Evolutionary conservation across 2,113 vertebrate species (phyloP).

Genomic region (Dolichallabes microphthalmus): DNA sequence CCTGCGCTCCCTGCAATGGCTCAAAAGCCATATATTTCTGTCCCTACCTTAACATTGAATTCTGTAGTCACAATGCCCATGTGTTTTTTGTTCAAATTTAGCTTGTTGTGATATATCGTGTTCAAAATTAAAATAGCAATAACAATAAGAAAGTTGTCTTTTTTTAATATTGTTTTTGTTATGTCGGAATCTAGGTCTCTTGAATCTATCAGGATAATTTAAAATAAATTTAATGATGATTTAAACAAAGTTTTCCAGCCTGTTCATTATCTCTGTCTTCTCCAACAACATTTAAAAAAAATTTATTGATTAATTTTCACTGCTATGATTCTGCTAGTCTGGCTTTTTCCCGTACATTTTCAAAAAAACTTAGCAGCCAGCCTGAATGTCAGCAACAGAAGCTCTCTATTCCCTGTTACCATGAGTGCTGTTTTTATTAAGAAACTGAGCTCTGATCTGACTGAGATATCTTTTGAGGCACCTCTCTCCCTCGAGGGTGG

Average conservation of each 20-base stretch:
- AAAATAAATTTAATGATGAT: slow-evolving; percentile 26
- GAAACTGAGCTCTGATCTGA: slow-evolving; percentile 11
- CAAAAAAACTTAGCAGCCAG: background rate
- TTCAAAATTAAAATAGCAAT: background rate
- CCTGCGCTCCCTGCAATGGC: too few species aligned
- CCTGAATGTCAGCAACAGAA: background rate
- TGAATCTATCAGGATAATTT: slow-evolving; percentile 27
- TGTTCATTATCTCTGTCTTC: background rate
- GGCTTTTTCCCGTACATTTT: background rate
- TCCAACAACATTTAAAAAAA: background rate
- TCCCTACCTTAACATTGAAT: background rate
- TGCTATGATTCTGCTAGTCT: background rate
- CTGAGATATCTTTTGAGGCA: slow-evolving; percentile 1
- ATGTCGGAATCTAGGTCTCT: slow-evolving; percentile 50
- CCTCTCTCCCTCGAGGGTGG: slow-evolving; percentile 18
- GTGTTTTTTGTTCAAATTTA: background rate
- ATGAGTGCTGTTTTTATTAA: slow-evolving; percentile 5
- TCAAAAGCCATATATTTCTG: background rate
- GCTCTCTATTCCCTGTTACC: background rate
- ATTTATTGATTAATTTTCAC: background rate
- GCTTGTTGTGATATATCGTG: background rate
- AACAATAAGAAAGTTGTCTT: background rate
- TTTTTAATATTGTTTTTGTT: slow-evolving; percentile 32
- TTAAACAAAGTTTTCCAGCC: background rate
- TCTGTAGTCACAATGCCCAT: too few species aligned